These are phyloP conservation scores for Pterostichus madidus DNA, from an alignment of 2,888 invertebrate genomes.

Conservation along the genomic window DNA sequence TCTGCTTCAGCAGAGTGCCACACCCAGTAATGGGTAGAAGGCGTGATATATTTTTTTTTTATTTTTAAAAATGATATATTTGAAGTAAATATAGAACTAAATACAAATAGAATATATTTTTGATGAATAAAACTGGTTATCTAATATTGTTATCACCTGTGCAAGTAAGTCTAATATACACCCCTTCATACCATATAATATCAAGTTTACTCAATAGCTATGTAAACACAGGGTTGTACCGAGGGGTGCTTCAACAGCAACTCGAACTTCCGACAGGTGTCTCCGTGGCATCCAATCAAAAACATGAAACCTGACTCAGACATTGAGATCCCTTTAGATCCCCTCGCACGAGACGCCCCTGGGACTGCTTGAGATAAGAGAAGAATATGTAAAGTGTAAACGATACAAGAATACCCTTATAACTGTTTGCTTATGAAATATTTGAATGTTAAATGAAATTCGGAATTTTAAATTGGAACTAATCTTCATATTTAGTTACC, in stretches of 20 bases:
- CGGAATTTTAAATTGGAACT: background rate
- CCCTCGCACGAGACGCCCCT: background rate
- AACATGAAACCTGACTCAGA: background rate
- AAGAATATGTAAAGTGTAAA: background rate
- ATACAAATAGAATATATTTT: too few relatives aligned
- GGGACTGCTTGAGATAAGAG: background rate
- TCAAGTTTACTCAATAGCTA: conserved; percentile 1
- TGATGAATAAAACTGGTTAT: too few relatives aligned
- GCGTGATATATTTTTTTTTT: too few relatives aligned
- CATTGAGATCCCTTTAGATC: background rate
- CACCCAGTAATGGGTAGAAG: too few relatives aligned
- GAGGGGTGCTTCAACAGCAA: background rate
- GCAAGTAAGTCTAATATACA: background rate
- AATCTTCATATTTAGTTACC: background rate
- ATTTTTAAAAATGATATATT: too few relatives aligned
- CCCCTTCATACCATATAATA: background rate
- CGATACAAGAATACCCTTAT: background rate
- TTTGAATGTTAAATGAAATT: background rate
- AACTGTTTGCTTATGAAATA: background rate
- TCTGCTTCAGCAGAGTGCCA: too few relatives aligned
- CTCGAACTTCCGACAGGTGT: conserved; percentile 15
- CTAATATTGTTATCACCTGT: background rate
- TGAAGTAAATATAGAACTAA: too few relatives aligned
- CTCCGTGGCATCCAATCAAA: conserved; percentile 15
- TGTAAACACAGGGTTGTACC: background rate